Percentiles rank a stretch among this genome's conserved stretches.
phyloP scores from a whole-genome alignment of 2,113 vertebrate species.

The Chlamydotis undulata region DNA sequence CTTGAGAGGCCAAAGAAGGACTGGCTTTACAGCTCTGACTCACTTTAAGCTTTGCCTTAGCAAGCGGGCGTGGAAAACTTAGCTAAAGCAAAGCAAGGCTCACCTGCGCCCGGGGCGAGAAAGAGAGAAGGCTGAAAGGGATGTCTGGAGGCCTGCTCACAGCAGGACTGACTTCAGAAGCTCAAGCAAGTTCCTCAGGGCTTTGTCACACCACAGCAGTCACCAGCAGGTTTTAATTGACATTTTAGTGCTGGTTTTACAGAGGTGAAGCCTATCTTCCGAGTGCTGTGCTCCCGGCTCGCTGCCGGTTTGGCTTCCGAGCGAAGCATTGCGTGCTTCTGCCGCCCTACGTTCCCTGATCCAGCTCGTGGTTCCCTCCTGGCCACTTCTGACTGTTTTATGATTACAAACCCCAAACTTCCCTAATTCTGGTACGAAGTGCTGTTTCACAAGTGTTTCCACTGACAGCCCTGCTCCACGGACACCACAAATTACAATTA shows the following conservation, averaged over 20 bases:
- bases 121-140: fast-evolving
- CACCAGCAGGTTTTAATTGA: background rate
- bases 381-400: background rate
- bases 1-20: background rate
- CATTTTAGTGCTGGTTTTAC: background rate
- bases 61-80: background rate
- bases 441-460: background rate
- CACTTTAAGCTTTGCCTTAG: background rate
- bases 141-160: background rate
- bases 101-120: background rate
- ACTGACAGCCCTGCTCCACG: background rate
- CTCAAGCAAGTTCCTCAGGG: background rate
- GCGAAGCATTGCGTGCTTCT: background rate
- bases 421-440: background rate
- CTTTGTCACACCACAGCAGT: background rate
- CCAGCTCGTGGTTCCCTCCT: fast-evolving
- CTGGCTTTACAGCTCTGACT: background rate
- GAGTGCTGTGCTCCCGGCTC: background rate
- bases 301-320: background rate
- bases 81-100: background rate
- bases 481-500: background rate
- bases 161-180: background rate
- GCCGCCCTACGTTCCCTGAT: background rate
- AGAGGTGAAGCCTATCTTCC: background rate
- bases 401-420: fast-evolving